Evolutionary conservation across 2,113 vertebrate genomes (phyloP).

Genomic region (Romanogobio albipinnatus): DNA sequence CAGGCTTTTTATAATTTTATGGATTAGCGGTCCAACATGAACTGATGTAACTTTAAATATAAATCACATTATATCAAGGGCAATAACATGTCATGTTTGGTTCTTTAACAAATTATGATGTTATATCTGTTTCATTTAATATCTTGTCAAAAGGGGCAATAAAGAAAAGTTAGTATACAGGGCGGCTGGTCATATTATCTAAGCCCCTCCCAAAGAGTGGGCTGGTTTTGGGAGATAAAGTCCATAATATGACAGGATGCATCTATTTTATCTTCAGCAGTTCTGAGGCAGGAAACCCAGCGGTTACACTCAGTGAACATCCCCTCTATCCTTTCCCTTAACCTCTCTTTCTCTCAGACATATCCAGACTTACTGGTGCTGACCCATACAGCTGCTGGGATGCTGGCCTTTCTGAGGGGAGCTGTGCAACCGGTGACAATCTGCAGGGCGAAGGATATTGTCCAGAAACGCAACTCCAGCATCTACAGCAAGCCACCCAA

Average conservation of each 20-base stretch:
- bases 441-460: slow-evolving; percentile 36
- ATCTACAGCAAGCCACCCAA: slow-evolving; percentile 70
- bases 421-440: slow-evolving; percentile 26
- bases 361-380: background rate
- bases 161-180: background rate
- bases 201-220: slow-evolving; percentile 51
- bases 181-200: background rate
- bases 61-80: background rate
- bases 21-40: background rate
- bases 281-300: slow-evolving; percentile 46
- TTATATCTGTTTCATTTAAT: background rate
- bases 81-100: background rate
- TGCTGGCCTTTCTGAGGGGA: slow-evolving; percentile 50
- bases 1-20: background rate
- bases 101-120: background rate
- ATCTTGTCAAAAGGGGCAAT: slow-evolving; percentile 13
- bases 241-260: slow-evolving; percentile 40
- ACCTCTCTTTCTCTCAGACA: background rate
- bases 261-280: slow-evolving; percentile 29
- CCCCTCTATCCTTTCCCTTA: slow-evolving; percentile 25
- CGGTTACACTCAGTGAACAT: slow-evolving; percentile 26
- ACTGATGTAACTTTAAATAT: background rate
- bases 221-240: slow-evolving; percentile 41
- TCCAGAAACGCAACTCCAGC: slow-evolving; percentile 52
- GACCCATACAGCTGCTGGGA: slow-evolving; percentile 30